phyloP scores from a whole-genome alignment of 2,888 invertebrate genomes.

The Crossocerus cetratus region DNA sequence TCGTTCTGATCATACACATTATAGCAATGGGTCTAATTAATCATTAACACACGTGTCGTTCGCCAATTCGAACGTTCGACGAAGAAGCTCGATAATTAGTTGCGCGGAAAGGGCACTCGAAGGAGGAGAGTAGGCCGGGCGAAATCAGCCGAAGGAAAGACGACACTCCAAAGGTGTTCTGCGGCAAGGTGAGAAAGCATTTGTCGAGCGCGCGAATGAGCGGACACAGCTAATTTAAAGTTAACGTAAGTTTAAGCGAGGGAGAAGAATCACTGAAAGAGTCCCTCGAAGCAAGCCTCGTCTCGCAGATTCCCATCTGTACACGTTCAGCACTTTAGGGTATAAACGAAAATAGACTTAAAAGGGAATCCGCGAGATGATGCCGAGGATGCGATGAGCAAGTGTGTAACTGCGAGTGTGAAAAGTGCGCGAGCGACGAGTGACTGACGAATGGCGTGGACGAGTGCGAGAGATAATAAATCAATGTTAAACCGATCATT shows the following conservation, averaged over 20 bases:
- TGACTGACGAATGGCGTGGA: constrained; percentile 38
- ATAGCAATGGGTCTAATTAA: constrained; percentile 69
- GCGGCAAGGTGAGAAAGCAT: constrained; percentile 37
- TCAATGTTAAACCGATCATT: constrained; percentile 68
- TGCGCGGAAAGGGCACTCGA: constrained; percentile 5
- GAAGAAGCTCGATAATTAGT: constrained; percentile 53
- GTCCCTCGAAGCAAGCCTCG: constrained; percentile 69
- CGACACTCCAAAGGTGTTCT: too few relatives aligned
- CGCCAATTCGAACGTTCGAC: constrained; percentile 74
- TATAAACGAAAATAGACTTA: constrained; percentile 51
- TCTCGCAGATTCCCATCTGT: constrained; percentile 70
- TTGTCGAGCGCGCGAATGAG: constrained; percentile 75
- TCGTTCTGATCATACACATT: constrained; percentile 48
- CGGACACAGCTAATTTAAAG: constrained; percentile 57
- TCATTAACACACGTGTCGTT: constrained; percentile 64
- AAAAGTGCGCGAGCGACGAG: constrained; percentile 42
- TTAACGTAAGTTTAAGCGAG: constrained; percentile 31
- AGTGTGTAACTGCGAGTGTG: constrained; percentile 32
- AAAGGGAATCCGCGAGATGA: constrained; percentile 72
- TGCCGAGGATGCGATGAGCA: constrained; percentile 57
- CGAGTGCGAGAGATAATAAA: constrained; percentile 59
- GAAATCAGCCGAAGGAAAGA: neutral
- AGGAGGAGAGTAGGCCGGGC: neutral
- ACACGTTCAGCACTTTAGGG: constrained; percentile 50
- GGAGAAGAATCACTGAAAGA: constrained; percentile 35